Evolutionary conservation across 2,113 vertebrate species (phyloP), one percentile per base, ranked within the genome.

Genomic region (Recurvirostra avosetta): DNA sequence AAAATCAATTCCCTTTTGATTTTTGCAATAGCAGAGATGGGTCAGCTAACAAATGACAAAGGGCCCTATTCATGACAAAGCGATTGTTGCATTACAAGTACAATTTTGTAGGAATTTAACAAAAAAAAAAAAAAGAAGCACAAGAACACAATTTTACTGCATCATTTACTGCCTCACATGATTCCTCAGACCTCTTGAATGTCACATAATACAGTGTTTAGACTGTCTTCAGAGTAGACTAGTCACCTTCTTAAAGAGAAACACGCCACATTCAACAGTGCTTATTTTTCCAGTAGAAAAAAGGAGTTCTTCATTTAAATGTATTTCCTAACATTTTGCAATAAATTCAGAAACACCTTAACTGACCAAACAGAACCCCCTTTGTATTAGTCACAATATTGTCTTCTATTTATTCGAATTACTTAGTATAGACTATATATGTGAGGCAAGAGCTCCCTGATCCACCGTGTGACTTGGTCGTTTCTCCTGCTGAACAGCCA

Each of bases 1-100:
- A 95, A 88, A 97, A 97, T 97, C 97, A 94, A 93, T 97, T 96
- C 95, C 59, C 94, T 97, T 97, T 95, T 97, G 95, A 97, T 97
- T 97, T 97, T 96, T 96, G 93, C 77, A 77, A 56, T 66, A 96
- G 94, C 62, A 88, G 70, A 88, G 97, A 91, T 88, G 87, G 96
- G 97, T 96, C 96, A 96, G 79, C 96, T 95, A 90, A 81, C 91
- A 95, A 94, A 84, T 47, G 68, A 93, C 95, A 92, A 88, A 93
- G 81, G 85, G 45, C n/a, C 43, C 94, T 96, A 66, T 92, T 97
- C 96, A 88, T 16, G 71, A 95, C 86, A 58, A 94, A 95, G 78
- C 0, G 6, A 92, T 81, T 61, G 94, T 89, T 96, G 90, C 83
- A 91, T 96, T 84, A 47, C 75, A 89, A 90, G 95, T 84, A 94